Base-by-base conservation (phyloP, 2,797 vertebrate genomes). In the Petrocephalus sullivani region DNA sequence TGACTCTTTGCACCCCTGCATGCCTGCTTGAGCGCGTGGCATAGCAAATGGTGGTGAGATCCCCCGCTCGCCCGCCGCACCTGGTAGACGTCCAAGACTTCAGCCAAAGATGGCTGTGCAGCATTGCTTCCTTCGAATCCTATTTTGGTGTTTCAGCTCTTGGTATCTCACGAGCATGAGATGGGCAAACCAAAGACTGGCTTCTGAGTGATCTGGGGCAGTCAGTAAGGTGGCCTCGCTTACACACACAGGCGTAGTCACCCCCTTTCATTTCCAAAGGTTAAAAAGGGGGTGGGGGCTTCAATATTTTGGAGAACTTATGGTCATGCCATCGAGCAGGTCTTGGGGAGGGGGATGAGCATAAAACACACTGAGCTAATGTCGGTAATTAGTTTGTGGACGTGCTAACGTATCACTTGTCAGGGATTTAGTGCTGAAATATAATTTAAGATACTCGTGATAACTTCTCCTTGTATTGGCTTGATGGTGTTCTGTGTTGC, bases 161-260 rank as follows among this genome's bases (percentile, higher is more conserved):
- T 67, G 87, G 93, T 93, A 93, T 95, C 91, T 92, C 93, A 94
- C 91, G 91, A 91, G 92, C 93, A 93, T 90, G 86, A 89, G 91
- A 89, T 89, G 94, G 97, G 96, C 94, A 97, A 98, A 99, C 98
- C 98, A 99, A 99, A 99, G 98, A 98, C 96, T 97, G 97, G 97
- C 97, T 96, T 96, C 95, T 94, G 93, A 95, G 94, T 96, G 94
- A 94, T 96, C 91, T 92, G 94, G 95, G 91, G 92, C 92, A 91
- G 91, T 93, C 92, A 91, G 90, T 91, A 90, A 88, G 90, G 93
- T 1, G 84, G 87, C 92, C 93, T 90, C 88, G 82, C 91, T 92
- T 88, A 4, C 33, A 82, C 14, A 57, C 64, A 88, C 86, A 90
- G 0, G 90, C 64, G 53, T 67, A 56, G 33, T 53, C 33, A 92